Evolutionary conservation across 2,113 vertebrate genomes (phyloP).

Genomic region (Syngnathoides biaculeatus): DNA sequence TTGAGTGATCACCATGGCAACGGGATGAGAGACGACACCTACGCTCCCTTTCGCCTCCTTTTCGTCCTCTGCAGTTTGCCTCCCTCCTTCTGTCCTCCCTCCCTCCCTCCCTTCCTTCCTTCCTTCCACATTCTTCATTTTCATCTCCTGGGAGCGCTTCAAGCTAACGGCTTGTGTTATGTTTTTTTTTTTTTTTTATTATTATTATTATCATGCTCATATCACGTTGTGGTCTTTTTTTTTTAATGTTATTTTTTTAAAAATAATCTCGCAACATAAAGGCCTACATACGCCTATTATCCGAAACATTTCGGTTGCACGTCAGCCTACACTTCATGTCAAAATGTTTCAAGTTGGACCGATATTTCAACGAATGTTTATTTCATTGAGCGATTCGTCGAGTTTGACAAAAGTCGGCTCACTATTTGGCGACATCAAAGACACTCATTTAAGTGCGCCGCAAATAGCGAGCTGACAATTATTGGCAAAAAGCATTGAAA

Average conservation of each 20-base stretch:
- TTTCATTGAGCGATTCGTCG: no score
- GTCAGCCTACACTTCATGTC: neutral
- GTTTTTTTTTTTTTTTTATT: conserved; percentile 40
- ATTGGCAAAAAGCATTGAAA: no score
- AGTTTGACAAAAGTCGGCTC: no score
- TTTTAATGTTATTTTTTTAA: no score
- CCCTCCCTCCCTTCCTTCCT: conserved; percentile 4
- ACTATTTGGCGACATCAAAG: no score
- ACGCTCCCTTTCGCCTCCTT: neutral
- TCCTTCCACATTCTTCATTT: neutral
- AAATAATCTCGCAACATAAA: no score
- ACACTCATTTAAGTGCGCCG: no score
- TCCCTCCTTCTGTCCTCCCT: neutral
- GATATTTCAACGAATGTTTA: neutral
- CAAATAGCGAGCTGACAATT: no score
- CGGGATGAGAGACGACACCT: conserved; percentile 43
- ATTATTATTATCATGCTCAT: conserved; percentile 17
- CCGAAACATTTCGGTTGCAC: no score
- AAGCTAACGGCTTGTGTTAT: conserved; percentile 37
- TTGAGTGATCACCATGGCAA: conserved; percentile 70
- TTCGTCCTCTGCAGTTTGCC: neutral
- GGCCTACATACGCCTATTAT: no score
- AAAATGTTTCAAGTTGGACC: neutral
- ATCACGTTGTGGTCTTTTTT: conserved; percentile 26
- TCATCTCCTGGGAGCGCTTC: conserved; percentile 13